These are phyloP conservation scores for Ophraella communa DNA, from an alignment of 2,888 invertebrate genomes.

Conservation along the genomic window DNA sequence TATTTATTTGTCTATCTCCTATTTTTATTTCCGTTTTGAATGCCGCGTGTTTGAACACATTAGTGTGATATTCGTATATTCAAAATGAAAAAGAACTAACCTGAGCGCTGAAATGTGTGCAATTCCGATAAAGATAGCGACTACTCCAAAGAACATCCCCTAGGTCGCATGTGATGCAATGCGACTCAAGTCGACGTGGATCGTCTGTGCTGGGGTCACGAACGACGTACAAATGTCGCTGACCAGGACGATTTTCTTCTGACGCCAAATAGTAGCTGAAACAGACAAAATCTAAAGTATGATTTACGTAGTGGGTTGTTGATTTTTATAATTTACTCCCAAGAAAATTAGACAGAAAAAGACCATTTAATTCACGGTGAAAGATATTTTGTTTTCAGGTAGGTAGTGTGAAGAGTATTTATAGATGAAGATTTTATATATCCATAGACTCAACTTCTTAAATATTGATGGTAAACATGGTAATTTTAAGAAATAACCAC, in stretches of 20 bases:
- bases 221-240: constrained; percentile 87
- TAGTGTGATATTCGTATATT: background rate
- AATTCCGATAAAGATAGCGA: constrained; percentile 81
- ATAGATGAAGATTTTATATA: too few species aligned
- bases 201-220: constrained; percentile 77
- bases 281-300: constrained; percentile 6
- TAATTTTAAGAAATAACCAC: too few species aligned
- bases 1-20: background rate
- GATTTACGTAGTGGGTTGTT: background rate
- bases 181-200: constrained; percentile 72
- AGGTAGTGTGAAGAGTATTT: too few species aligned
- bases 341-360: too few species aligned
- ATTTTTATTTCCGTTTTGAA: too few species aligned
- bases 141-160: constrained; percentile 79
- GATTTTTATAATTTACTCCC: too few species aligned
- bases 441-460: too few species aligned
- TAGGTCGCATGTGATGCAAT: constrained; percentile 87
- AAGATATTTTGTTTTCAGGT: too few species aligned
- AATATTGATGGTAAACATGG: too few species aligned
- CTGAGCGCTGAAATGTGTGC: constrained; percentile 83
- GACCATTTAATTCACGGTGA: too few species aligned
- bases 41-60: too few species aligned
- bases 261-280: constrained; percentile 69
- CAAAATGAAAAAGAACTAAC: constrained; percentile 61
- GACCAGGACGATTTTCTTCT: constrained; percentile 82